Evolutionary conservation across 2,113 vertebrate species (phyloP).

Genomic region (Pelodiscus sinensis): DNA sequence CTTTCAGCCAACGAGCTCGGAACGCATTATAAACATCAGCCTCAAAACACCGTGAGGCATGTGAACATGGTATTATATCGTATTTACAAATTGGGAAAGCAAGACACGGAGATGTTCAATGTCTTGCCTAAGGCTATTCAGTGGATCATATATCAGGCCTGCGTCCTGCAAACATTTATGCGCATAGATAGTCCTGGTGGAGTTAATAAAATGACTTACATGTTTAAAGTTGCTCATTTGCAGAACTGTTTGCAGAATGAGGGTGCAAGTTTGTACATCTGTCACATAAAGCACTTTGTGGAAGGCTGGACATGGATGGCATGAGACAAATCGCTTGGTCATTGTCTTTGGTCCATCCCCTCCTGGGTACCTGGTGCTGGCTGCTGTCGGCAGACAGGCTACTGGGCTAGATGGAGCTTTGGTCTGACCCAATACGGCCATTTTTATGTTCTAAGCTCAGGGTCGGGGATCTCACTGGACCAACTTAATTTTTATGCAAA

Average conservation of each 20-base stretch:
- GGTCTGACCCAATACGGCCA: too few relatives aligned
- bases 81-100: neutral
- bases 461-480: too few relatives aligned
- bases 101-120: neutral
- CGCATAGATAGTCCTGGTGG: neutral
- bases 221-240: fast-evolving
- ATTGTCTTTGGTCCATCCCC: too few relatives aligned
- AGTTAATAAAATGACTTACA: fast-evolving
- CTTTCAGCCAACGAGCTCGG: neutral
- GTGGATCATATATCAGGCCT: fast-evolving
- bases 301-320: too few relatives aligned
- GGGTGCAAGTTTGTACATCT: neutral
- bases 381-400: too few relatives aligned
- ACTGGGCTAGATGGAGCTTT: too few relatives aligned
- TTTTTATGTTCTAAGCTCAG: too few relatives aligned
- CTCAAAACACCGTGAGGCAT: fast-evolving
- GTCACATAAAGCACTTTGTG: neutral
- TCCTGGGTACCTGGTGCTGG: too few relatives aligned
- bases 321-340: too few relatives aligned
- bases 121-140: neutral
- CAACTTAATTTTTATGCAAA: too few relatives aligned
- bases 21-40: neutral
- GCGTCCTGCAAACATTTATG: fast-evolving
- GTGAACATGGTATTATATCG: fast-evolving
- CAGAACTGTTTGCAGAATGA: fast-evolving